Evolutionary conservation across 2,113 vertebrate genomes (phyloP).

Genomic region (Guaruba guarouba): DNA sequence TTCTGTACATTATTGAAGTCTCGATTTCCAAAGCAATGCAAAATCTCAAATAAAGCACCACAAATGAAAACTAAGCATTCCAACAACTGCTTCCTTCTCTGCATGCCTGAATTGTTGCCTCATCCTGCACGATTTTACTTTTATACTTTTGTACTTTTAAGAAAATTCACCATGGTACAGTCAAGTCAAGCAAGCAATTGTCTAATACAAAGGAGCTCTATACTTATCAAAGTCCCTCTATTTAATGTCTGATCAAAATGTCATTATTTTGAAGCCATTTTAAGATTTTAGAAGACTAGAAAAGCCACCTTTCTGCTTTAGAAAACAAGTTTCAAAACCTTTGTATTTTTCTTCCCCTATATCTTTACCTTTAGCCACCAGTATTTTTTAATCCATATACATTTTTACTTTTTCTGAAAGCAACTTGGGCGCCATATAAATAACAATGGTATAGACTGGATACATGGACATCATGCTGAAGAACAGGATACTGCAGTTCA

Average conservation of each 20-base stretch:
- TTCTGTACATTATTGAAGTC: neutral
- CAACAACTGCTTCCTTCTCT: neutral
- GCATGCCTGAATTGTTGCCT: neutral
- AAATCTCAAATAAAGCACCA: neutral
- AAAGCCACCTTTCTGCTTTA: neutral
- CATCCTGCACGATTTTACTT: neutral
- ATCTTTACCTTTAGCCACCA: neutral
- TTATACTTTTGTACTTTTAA: neutral
- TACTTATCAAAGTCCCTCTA: neutral
- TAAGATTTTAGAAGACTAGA: neutral
- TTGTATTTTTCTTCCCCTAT: neutral
- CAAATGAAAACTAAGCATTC: neutral
- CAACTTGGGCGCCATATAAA: fast-evolving
- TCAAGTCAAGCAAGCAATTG: neutral
- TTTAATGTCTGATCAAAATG: neutral
- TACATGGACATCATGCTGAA: neutral
- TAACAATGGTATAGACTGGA: neutral
- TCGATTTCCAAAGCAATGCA: neutral
- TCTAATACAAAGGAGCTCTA: neutral
- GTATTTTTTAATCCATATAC: neutral
- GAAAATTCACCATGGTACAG: neutral
- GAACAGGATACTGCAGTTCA: neutral
- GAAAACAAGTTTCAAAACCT: neutral
- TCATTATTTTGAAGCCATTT: neutral
- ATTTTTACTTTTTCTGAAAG: neutral